phyloP scores from a whole-genome alignment of 2,797 vertebrate species.

The Parauchenoglanis ngamensis region DNA sequence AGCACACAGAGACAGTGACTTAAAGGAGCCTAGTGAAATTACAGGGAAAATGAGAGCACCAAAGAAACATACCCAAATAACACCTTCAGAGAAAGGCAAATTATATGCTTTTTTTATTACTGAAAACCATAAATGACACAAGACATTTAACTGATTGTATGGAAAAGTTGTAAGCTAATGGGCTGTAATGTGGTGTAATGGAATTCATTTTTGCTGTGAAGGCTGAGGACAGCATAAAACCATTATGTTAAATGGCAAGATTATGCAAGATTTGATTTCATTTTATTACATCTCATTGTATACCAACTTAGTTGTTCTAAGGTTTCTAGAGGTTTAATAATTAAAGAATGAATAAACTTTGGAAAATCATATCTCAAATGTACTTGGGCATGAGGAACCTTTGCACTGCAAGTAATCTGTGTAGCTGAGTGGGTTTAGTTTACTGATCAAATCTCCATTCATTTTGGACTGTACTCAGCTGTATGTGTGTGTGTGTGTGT shows the following conservation, averaged over 20 bases:
- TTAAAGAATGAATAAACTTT: conserved; percentile 35
- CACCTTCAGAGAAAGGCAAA: conserved; percentile 71
- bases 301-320: background rate
- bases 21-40: conserved; percentile 73
- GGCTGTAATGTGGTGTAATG: conserved; percentile 40
- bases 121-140: conserved; percentile 35
- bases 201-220: conserved; percentile 27
- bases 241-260: background rate
- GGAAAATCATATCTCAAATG: conserved; percentile 61
- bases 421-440: conserved; percentile 62
- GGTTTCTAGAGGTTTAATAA: conserved; percentile 16
- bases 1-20: conserved; percentile 70
- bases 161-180: conserved; percentile 34
- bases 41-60: conserved; percentile 69
- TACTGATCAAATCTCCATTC: conserved; percentile 34
- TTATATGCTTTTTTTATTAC: conserved; percentile 62
- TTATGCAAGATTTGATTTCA: background rate
- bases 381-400: conserved; percentile 22
- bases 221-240: background rate
- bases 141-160: conserved; percentile 44
- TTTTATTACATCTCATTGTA: background rate
- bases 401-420: conserved; percentile 60
- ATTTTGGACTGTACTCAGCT: conserved; percentile 29
- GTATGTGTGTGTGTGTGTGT: conserved; percentile 38
- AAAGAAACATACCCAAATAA: conserved; percentile 75